Evolutionary conservation across 2,888 invertebrate species (phyloP), one percentile per base, ranked within the genome.

Genomic region (Drosophila affinis): DNA sequence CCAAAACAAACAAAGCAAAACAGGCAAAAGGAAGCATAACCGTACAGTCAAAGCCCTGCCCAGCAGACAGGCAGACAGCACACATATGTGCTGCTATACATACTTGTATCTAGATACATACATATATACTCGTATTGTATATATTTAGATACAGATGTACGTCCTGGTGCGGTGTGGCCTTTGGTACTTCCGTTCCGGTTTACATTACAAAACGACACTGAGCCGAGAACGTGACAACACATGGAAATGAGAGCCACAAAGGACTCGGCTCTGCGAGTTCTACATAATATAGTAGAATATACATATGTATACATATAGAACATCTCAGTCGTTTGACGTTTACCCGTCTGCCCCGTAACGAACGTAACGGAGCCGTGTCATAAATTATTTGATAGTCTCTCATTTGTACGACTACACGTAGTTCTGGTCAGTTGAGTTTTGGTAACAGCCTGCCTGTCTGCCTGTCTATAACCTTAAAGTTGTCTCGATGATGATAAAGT

Each of bases 301-400:
- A n/a, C n/a, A n/a, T n/a, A n/a, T n/a, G n/a, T n/a, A 44, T 39
- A 29, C 24, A 21, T 47, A 47, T 67, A n/a, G 39, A 14, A n/a
- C 52, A 45, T 53, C 53, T 64, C 21, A 47, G 27, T 7, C 27
- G 6, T 44, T 29, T 21, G 9, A 24, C 27, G 7, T 27, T 7
- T 27, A 21, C 7, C 27, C 27, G 7, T 27, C 7, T 46, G 48
- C 14, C 51, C 48, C 48, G 5, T 39, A 39, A 39, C 14, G 64
- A 34, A 53, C 63, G 52, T 58, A 65, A 69, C 82, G 72, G 75
- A 76, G 87, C 72, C 71, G 62, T 77, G 79, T 49, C 73, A 87
- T 84, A 79, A 82, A 83, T 85, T 77, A 87, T 87, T 87, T 79
- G 83, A 85, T 81, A 76, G 70, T 70, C 82, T 73, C 82, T 82